Evolutionary conservation across 2,888 invertebrate genomes (phyloP).

Genomic region (Unio delphinus): DNA sequence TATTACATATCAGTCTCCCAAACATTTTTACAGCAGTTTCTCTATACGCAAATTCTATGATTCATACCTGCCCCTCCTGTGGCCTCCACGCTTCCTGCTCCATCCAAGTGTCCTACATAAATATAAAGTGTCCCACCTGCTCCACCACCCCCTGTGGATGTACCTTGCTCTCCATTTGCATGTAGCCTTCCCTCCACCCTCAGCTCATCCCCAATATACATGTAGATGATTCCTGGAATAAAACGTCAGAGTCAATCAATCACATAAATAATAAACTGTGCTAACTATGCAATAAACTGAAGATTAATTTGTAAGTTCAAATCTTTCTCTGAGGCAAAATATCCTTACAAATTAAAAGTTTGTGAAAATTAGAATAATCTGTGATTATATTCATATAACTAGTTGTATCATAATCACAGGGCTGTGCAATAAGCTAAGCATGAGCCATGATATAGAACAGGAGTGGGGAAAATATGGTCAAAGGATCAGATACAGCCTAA

Average conservation of each 20-base stretch:
- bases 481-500: no score
- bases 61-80: slow-evolving; percentile 32
- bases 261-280: neutral
- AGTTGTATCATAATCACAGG: no score
- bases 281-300: neutral
- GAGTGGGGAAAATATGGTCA: no score
- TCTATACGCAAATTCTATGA: no score
- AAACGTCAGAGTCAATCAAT: neutral
- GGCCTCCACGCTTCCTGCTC: slow-evolving; percentile 50
- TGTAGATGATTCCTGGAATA: slow-evolving; percentile 43
- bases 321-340: no score
- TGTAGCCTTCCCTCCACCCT: slow-evolving; percentile 58
- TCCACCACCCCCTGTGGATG: slow-evolving; percentile 43
- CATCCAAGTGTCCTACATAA: slow-evolving; percentile 46
- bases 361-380: no score
- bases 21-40: no score
- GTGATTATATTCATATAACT: no score
- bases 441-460: no score
- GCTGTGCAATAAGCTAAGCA: no score
- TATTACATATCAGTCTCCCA: no score
- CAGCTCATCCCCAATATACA: slow-evolving; percentile 46
- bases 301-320: neutral
- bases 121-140: slow-evolving; percentile 53
- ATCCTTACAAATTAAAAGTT: no score
- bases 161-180: slow-evolving; percentile 52